Evolutionary conservation across 2,113 vertebrate genomes (phyloP).

Genomic region (Hypocryptadius cinnamomeus): DNA sequence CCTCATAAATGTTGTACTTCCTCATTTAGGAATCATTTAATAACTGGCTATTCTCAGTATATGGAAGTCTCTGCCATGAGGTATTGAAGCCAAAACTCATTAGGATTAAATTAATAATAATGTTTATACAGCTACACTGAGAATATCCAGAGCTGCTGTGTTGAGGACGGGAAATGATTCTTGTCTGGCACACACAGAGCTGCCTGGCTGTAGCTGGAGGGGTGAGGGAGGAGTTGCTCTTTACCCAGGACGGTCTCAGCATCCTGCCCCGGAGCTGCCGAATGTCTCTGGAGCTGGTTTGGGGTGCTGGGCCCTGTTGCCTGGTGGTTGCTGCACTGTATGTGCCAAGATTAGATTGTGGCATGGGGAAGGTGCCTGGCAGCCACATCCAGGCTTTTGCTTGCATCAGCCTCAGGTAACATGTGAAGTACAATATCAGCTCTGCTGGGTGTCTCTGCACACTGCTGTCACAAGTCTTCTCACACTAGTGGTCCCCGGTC

Average conservation of each 20-base stretch:
- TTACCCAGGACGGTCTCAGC: neutral
- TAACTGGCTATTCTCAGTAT: neutral
- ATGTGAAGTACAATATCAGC: neutral
- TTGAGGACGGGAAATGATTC: neutral
- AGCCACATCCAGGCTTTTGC: neutral
- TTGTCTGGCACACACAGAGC: neutral
- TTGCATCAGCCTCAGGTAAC: neutral
- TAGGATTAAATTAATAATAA: slow-evolving; percentile 14
- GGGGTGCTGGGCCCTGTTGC: neutral
- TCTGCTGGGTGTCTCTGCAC: neutral
- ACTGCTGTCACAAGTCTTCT: no score
- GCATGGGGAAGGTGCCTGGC: rapidly evolving
- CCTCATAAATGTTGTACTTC: neutral
- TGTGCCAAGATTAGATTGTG: neutral
- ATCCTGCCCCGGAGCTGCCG: neutral
- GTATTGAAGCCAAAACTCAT: neutral
- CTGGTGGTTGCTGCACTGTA: rapidly evolving
- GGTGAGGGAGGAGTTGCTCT: neutral
- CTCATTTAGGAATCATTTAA: neutral
- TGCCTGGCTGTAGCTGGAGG: neutral
- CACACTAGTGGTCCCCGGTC: neutral
- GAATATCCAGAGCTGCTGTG: neutral
- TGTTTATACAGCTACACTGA: slow-evolving; percentile 15
- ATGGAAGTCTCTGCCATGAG: neutral
- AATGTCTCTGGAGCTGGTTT: neutral